Conservation (phyloP, 1,140 invertebrate species). For the Drosophila kurseongensis region DNA sequence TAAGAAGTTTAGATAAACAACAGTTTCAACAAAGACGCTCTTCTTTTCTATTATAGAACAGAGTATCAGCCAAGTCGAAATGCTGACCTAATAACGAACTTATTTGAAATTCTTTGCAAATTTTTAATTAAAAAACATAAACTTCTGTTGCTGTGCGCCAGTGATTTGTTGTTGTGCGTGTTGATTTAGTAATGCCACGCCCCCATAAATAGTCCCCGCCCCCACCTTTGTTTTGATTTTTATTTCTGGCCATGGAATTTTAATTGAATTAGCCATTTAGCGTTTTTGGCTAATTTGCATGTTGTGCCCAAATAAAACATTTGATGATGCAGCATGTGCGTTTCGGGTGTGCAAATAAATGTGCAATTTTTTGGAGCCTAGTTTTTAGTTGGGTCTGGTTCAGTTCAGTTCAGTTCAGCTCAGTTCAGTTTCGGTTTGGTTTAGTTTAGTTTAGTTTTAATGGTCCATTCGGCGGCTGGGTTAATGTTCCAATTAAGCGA, state of each 20-base stretch:
- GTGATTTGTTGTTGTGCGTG: conserved; percentile 56
- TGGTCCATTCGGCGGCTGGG: conserved; percentile 33
- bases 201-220: conserved; percentile 16
- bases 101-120: conserved; percentile 18
- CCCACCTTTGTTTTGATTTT: conserved; percentile 12
- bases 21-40: too few species aligned
- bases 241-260: conserved; percentile 61
- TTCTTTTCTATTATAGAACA: neutral
- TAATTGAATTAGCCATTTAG: conserved; percentile 78
- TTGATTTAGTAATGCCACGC: conserved; percentile 48
- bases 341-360: conserved; percentile 17
- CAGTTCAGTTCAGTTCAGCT: conserved; percentile 1
- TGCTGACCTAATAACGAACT: neutral
- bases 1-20: too few species aligned
- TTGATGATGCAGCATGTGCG: conserved; percentile 35
- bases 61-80: neutral
- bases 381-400: conserved; percentile 6
- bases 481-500: conserved; percentile 65
- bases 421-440: conserved; percentile 21
- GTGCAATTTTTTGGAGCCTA: conserved; percentile 33
- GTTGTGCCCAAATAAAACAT: conserved; percentile 19
- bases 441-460: conserved; percentile 6
- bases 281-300: conserved; percentile 69
- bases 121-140: conserved; percentile 81
- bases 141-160: conserved; percentile 54